phyloP scores from a whole-genome alignment of 1,140 invertebrate species.

The Hyles vespertilio region DNA sequence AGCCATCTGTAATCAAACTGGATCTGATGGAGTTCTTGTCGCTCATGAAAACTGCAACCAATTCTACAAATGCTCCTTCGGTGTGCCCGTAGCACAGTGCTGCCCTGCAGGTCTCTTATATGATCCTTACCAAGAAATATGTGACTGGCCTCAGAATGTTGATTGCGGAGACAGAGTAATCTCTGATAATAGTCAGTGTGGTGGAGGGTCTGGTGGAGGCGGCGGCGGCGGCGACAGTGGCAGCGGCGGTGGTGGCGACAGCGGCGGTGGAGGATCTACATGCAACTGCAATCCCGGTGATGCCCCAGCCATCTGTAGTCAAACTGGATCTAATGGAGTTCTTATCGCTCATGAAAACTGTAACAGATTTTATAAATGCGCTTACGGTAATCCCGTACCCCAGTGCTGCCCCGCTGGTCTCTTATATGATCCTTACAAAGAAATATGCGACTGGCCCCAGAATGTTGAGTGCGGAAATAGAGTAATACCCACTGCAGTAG shows the following conservation, averaged over 20 bases:
- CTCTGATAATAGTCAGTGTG: constrained; percentile 4
- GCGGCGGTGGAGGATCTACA: constrained; percentile 3
- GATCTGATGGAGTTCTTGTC: constrained; percentile 27
- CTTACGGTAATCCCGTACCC: constrained; percentile 15
- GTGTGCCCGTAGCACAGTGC: constrained; percentile 38
- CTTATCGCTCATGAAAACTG: constrained; percentile 24
- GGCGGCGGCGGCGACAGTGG: background rate
- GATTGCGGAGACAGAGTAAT: constrained; percentile 32
- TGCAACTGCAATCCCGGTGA: constrained; percentile 17
- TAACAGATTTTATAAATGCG: constrained; percentile 37
- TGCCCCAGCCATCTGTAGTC: constrained; percentile 20
- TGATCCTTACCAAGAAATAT: constrained; percentile 74
- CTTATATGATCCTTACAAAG: constrained; percentile 22
- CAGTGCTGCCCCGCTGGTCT: constrained; percentile 14
- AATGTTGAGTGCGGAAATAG: constrained; percentile 55
- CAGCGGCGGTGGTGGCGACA: constrained; percentile 3
- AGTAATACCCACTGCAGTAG: constrained; percentile 10
- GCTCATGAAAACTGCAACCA: constrained; percentile 40
- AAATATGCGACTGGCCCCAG: constrained; percentile 67
- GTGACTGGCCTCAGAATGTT: constrained; percentile 79
- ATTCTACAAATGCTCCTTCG: constrained; percentile 35
- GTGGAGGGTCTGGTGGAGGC: constrained; percentile 9
- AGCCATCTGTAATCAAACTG: constrained; percentile 14
- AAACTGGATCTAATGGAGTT: constrained; percentile 13
- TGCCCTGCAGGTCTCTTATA: constrained; percentile 69